These are phyloP conservation scores for Notoglanidium macrostoma DNA, from an alignment of 2,797 vertebrate genomes.

Conservation along the genomic window DNA sequence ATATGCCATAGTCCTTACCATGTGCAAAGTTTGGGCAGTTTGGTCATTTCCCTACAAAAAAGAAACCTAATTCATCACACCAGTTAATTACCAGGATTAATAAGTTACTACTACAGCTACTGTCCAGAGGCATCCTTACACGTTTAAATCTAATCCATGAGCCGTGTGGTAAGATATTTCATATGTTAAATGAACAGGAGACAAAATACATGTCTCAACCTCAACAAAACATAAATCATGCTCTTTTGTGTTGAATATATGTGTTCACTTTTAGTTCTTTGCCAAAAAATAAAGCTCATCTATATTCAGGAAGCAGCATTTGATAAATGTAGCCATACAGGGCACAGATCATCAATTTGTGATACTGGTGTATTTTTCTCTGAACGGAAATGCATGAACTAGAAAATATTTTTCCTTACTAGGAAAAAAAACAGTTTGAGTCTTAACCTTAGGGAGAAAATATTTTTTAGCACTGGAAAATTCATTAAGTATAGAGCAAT, in stretches of 20 bases:
- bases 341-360: constrained; percentile 13
- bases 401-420: constrained; percentile 3
- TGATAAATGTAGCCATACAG: constrained; percentile 22
- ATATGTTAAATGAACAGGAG: neutral
- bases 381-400: neutral
- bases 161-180: neutral
- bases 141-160: neutral
- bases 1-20: neutral
- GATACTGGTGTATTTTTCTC: constrained; percentile 10
- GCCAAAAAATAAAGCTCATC: neutral
- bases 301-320: constrained; percentile 2
- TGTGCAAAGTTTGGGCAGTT: neutral
- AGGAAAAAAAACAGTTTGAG: neutral
- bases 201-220: neutral
- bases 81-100: neutral
- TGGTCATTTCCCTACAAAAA: neutral
- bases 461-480: neutral
- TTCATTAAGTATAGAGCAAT: constrained; percentile 7
- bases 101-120: neutral
- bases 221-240: constrained; percentile 5
- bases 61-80: neutral
- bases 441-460: constrained; percentile 8
- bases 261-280: neutral
- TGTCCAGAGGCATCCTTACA: neutral
- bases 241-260: neutral